Percentiles rank a stretch among this genome's conserved stretches.
phyloP scores from a whole-genome alignment of 2,797 vertebrate species.

The Novumbra hubbsi region DNA sequence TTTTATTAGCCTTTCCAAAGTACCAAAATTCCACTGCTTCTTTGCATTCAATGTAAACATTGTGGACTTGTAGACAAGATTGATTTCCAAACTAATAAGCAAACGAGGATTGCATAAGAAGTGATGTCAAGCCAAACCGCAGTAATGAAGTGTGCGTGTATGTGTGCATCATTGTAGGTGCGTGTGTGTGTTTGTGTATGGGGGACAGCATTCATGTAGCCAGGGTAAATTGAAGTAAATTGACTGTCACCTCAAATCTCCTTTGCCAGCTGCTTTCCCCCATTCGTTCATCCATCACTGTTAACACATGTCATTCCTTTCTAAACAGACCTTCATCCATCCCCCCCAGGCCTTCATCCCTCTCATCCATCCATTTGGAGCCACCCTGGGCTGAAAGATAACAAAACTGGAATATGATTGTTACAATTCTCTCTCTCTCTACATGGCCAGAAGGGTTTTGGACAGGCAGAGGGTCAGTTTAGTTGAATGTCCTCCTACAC shows the following conservation, averaged over 20 bases:
- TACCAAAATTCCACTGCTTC: not conserved
- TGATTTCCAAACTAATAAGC: constrained; percentile 1
- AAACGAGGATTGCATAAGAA: constrained; percentile 10
- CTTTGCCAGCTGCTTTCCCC: constrained; percentile 35
- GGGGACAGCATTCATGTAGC: not conserved
- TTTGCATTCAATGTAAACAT: not conserved
- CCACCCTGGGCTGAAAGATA: not conserved
- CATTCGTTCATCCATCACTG: constrained; percentile 38
- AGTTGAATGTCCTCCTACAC: constrained; percentile 48
- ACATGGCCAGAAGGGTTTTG: constrained; percentile 25
- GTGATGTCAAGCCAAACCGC: not conserved
- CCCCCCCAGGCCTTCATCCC: not conserved
- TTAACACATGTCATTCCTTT: constrained; percentile 26
- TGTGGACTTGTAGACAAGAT: constrained; percentile 6
- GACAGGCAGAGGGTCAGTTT: constrained; percentile 35
- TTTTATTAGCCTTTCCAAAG: not conserved
- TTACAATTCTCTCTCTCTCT: not conserved
- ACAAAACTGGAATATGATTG: not conserved
- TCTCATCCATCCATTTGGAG: not conserved
- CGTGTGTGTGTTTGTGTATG: constrained; percentile 10
- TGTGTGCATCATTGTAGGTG: constrained; percentile 7
- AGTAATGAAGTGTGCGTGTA: not conserved
- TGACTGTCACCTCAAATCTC: constrained; percentile 48
- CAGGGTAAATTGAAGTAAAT: constrained; percentile 42
- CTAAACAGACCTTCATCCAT: not conserved